Evolutionary conservation across 2,113 vertebrate species (phyloP).

Genomic region (Notothenia rossii): DNA sequence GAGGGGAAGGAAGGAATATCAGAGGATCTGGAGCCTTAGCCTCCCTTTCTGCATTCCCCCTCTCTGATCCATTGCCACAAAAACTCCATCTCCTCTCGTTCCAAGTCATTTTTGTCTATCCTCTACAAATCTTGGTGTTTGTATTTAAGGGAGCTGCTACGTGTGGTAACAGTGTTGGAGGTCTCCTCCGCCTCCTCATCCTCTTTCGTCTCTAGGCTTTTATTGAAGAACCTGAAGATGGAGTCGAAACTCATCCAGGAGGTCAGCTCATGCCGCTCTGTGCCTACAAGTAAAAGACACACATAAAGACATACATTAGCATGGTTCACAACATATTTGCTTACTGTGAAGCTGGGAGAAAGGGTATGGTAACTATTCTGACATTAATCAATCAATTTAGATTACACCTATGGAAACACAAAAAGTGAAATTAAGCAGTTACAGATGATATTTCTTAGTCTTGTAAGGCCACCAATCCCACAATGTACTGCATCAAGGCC

Average conservation of each 20-base stretch:
- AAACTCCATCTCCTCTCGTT: conserved; percentile 27
- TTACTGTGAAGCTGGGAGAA: conserved; percentile 7
- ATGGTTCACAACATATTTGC: conserved; percentile 8
- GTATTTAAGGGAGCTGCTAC: conserved; percentile 92
- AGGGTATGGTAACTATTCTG: background rate
- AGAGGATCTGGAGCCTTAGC: conserved; percentile 18
- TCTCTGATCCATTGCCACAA: conserved; percentile 9
- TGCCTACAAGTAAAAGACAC: conserved; percentile 83
- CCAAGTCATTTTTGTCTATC: conserved; percentile 47
- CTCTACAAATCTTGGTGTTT: conserved; percentile 92
- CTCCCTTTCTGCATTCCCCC: conserved; percentile 37
- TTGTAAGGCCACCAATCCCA: conserved; percentile 3
- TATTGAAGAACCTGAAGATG: conserved; percentile 92
- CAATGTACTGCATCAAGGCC: conserved; percentile 35
- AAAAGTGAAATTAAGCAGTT: conserved; percentile 8
- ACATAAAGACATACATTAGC: conserved; percentile 8
- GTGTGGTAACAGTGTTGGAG: conserved; percentile 82
- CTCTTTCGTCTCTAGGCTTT: conserved; percentile 87
- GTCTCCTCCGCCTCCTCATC: conserved; percentile 84
- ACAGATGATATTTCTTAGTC: conserved; percentile 4
- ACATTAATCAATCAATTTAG: conserved; percentile 15
- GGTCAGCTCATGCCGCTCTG: conserved; percentile 95
- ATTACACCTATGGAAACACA: background rate
- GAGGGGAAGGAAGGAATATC: conserved; percentile 29
- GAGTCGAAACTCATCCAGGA: conserved; percentile 96